Conservation (phyloP, 2,113 vertebrate genomes). For the Tetraodon nigroviridis region DNA sequence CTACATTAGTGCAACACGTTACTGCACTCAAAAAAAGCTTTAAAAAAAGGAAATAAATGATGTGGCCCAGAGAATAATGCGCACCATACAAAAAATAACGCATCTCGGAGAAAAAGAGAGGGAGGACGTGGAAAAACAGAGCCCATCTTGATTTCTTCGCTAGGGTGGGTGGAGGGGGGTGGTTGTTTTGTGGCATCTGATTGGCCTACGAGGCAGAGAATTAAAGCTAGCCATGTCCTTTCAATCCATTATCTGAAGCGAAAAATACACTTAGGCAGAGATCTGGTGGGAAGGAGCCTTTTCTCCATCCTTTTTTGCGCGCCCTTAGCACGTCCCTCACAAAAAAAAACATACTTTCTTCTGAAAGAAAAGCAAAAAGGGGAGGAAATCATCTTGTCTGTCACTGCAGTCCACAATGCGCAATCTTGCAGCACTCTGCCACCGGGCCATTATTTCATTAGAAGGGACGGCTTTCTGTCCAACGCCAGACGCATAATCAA, state of each 20-base stretch:
- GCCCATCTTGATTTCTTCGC: slow-evolving; percentile 27
- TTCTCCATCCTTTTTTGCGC: slow-evolving; percentile 57
- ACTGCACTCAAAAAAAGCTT: slow-evolving; percentile 15
- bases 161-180: not conserved
- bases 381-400: slow-evolving; percentile 49
- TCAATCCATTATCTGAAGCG: slow-evolving; percentile 56
- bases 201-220: slow-evolving; percentile 46
- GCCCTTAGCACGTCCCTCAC: slow-evolving; percentile 35
- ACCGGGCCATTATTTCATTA: slow-evolving; percentile 74
- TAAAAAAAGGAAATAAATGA: slow-evolving; percentile 26
- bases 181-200: slow-evolving; percentile 37
- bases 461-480: slow-evolving; percentile 66
- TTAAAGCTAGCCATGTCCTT: slow-evolving; percentile 46
- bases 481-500: slow-evolving; percentile 71
- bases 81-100: slow-evolving; percentile 27
- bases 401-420: slow-evolving; percentile 72
- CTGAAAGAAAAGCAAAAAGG: slow-evolving; percentile 42
- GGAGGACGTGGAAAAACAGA: slow-evolving; percentile 21
- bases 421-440: slow-evolving; percentile 63
- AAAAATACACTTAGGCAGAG: slow-evolving; percentile 47
- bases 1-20: not conserved
- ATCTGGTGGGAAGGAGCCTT: slow-evolving; percentile 46
- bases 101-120: slow-evolving; percentile 27
- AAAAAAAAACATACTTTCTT: slow-evolving; percentile 43
- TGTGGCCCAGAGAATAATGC: slow-evolving; percentile 23